Evolutionary conservation across 2,888 invertebrate genomes (phyloP), one percentile per base, ranked within the genome.

Genomic region (Dynastes grantii): DNA sequence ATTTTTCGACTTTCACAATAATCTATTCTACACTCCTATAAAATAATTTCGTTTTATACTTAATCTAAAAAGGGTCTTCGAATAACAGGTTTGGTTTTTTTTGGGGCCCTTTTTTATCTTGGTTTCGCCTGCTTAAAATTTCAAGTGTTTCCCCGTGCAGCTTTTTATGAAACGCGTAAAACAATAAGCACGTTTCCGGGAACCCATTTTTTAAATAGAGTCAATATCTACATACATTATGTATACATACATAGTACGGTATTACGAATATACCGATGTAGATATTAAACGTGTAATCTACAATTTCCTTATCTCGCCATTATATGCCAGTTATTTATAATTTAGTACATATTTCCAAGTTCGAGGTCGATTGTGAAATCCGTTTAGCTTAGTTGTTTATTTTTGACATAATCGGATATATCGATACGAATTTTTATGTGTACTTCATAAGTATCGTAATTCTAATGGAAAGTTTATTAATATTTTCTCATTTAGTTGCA

Each of bases 301-400:
- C 22, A 67, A 11, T 16, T 6, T 67, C 8, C 67, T 67, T 67
- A 67, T 67, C 67, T 67, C 6, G 64, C 45, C 9, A 45, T 45
- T 45, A 67, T 49, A 40, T 67, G 67, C 27, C 45, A 67, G 32
- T 45, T 71, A 55, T 55, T 71, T 32, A 53, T 71, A 67, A 67
- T 55, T 71, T 71, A 71, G 32, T 32, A 32, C 6, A 55, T 55
- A 55, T 55, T 53, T 55, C 70, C 32, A 71, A 55, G 71, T 71
- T 71, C 71, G 71, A 55, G 55, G 71, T 71, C 37, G 71, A 55
- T 71, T 71, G 32, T 16, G 32, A 71, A 71, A 71, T 71, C 55
- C 22, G 22, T 22, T 16, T 22, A 2, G 8, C 22, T 27, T 29
- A n/a, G 55, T 71, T 71, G 55, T 71, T 71, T 71, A 71, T 55